These are phyloP conservation scores for Cataglyphis altisquamis DNA, from an alignment of 2,888 invertebrate species.

Conservation along the genomic window DNA sequence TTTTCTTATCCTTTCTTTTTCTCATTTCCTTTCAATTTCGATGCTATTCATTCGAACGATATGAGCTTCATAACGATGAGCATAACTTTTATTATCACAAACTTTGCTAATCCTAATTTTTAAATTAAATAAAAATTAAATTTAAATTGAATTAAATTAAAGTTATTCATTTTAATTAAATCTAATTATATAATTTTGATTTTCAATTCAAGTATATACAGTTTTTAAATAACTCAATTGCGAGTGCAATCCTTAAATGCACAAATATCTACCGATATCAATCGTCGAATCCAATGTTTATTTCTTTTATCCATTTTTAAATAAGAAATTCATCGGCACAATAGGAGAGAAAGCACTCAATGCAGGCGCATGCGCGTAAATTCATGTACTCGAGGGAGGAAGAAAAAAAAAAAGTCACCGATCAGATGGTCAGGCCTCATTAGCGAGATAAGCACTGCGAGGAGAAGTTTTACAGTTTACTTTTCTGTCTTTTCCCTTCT, in stretches of 20 bases:
- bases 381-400: background rate
- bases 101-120: background rate
- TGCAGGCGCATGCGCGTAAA: conserved; percentile 16
- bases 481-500: conserved; percentile 1
- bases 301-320: background rate
- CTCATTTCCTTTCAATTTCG: conserved; percentile 18
- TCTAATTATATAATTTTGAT: background rate
- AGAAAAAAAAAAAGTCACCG: conserved; percentile 48
- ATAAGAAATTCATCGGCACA: conserved; percentile 10
- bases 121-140: background rate
- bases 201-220: background rate
- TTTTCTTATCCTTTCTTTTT: conserved; percentile 20
- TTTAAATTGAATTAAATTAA: background rate
- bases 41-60: background rate
- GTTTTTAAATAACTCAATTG: background rate
- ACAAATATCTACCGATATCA: background rate
- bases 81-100: background rate
- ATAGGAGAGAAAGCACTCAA: conserved; percentile 12
- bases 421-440: conserved; percentile 82
- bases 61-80: background rate
- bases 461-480: conserved; percentile 63
- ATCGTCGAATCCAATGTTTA: background rate
- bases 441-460: conserved; percentile 78
- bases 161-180: background rate
- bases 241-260: no score